A percentile compares a stretch with the other conserved stretches of the same genome.
These are phyloP conservation scores for Philereme vetulata DNA, from an alignment of 2,888 invertebrate species.

Conservation along the genomic window DNA sequence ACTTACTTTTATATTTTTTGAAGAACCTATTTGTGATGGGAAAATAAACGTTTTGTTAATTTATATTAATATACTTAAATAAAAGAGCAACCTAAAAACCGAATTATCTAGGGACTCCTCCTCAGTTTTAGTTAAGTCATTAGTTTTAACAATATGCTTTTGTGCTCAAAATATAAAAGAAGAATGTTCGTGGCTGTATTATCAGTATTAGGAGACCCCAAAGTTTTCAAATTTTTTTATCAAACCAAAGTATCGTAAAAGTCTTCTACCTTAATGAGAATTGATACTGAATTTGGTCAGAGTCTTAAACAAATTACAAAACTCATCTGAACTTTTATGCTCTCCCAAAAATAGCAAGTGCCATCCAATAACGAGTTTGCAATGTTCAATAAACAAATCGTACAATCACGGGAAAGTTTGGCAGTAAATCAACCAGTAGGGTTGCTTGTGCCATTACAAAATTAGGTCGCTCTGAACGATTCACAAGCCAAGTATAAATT, in stretches of 20 bases:
- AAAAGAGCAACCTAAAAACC: no score
- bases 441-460: slow-evolving; percentile 38
- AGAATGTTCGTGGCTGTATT: no score
- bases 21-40: no score
- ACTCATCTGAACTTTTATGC: slow-evolving; percentile 28
- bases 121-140: no score
- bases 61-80: no score
- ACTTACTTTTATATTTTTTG: no score
- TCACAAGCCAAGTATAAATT: slow-evolving; percentile 38
- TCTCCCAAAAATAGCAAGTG: slow-evolving; percentile 34
- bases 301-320: slow-evolving; percentile 24
- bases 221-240: slow-evolving; percentile 13
- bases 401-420: slow-evolving; percentile 33
- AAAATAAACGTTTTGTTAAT: no score
- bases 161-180: no score
- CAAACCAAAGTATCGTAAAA: slow-evolving; percentile 22
- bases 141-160: no score
- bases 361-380: slow-evolving; percentile 34
- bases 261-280: slow-evolving; percentile 27
- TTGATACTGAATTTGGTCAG: slow-evolving; percentile 17
- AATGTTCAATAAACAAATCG: slow-evolving; percentile 36
- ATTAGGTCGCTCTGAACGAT: slow-evolving; percentile 41
- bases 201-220: slow-evolving; percentile 2
- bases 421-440: slow-evolving; percentile 39
- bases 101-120: no score